These are phyloP conservation scores for Lithophane ornitopus DNA, from an alignment of 2,888 invertebrate species.

Conservation along the genomic window DNA sequence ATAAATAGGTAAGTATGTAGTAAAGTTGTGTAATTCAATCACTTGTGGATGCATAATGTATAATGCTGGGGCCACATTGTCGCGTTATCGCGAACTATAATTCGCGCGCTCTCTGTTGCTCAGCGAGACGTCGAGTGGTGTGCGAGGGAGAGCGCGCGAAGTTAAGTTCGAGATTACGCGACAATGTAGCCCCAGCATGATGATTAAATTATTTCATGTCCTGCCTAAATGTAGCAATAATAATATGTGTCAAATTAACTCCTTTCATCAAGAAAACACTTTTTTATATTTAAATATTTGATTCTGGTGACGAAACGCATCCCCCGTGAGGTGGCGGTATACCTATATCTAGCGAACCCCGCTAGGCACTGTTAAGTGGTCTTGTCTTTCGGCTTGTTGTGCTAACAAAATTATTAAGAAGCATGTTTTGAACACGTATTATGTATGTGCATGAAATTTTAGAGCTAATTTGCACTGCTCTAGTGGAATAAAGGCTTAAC, in stretches of 20 bases:
- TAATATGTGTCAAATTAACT: neutral
- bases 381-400: constrained; percentile 54
- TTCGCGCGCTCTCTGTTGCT: too few relatives aligned
- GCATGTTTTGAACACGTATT: constrained; percentile 51
- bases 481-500: constrained; percentile 19
- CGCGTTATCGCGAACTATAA: too few relatives aligned
- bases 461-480: constrained; percentile 17
- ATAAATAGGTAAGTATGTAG: neutral
- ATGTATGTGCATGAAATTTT: constrained; percentile 33
- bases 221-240: neutral
- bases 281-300: neutral
- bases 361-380: constrained; percentile 56
- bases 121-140: too few relatives aligned
- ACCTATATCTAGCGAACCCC: constrained; percentile 36
- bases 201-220: neutral
- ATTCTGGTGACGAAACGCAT: constrained; percentile 41
- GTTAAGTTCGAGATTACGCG: too few relatives aligned
- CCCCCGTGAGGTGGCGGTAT: constrained; percentile 47
- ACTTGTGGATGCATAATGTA: neutral
- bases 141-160: too few relatives aligned
- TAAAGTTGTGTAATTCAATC: neutral
- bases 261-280: neutral
- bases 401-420: constrained; percentile 60
- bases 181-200: too few relatives aligned
- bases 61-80: too few relatives aligned